Base-by-base conservation (phyloP, 2,888 invertebrate species). In the Idaea aversata region DNA sequence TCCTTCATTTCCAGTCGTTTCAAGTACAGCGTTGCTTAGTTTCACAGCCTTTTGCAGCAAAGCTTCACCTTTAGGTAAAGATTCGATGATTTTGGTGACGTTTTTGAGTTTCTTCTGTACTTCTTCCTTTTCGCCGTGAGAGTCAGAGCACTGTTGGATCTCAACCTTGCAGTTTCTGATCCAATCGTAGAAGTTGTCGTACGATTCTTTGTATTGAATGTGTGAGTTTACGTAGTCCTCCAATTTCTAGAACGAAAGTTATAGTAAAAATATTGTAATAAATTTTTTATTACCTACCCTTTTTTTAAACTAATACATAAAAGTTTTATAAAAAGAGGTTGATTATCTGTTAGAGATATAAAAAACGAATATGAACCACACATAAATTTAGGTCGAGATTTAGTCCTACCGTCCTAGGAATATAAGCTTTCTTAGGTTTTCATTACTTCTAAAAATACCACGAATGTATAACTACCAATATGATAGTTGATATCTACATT, bases 191-290 rank as follows among this genome's bases (percentile, higher is more conserved):
- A 97, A 96, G 76, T 95, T 96, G 77, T 96, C 96, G 75, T 96
- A 96, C 0, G 96, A 95, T 75, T 96, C 96, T 82, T 97, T 97
- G 88, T 97, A 98, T 77, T 96, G 95, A 76, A 98, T 97, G 80
- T 99, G 98, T 62, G 97, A 96, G 71, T 95, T 95, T 0, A 98
- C 98, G 87, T 97, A 96, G 66, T 95, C 94, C 82, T 98, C 97
- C 60, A 98, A 89, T 80, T 95, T 95, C 91, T 95, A 86, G 10
- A 86, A 86, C 67, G 65, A 62, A 72, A 72, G 34, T 47, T 47
- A 10, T 10, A 13, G 3, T 10, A 13, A 0, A 47, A 47, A 47
- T 10, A 47, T 47, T 47, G 63, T 15, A 57, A 60, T 60, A n/a
- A 36, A 62, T 15, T 15, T 38, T 34, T 13, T 15, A 5, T 1